Conservation (phyloP, 2,113 vertebrate genomes). For the Pelmatolapia mariae region DNA sequence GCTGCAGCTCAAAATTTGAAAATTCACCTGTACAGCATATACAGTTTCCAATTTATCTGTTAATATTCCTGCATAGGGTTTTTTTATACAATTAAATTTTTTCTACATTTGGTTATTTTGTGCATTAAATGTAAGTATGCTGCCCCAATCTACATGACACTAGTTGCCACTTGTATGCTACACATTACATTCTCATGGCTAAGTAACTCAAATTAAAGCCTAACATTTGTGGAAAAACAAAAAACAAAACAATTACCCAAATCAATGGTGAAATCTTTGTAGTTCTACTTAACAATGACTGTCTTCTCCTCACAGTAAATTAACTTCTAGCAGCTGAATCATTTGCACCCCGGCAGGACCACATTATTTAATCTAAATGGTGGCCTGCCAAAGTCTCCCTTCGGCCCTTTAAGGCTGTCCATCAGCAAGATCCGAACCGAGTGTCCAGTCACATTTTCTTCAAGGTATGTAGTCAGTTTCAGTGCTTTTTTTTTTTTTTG, state of each 20-base stretch:
- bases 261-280: slow-evolving; percentile 54
- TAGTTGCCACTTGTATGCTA: slow-evolving; percentile 66
- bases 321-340: slow-evolving; percentile 62
- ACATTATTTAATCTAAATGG: slow-evolving; percentile 38
- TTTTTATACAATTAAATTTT: slow-evolving; percentile 75
- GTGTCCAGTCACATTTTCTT: slow-evolving; percentile 63
- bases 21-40: slow-evolving; percentile 95
- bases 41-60: slow-evolving; percentile 85
- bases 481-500: slow-evolving; percentile 57
- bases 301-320: slow-evolving; percentile 60
- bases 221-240: slow-evolving; percentile 51
- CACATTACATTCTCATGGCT: slow-evolving; percentile 71
- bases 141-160: slow-evolving; percentile 74
- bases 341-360: slow-evolving; percentile 55
- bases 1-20: slow-evolving; percentile 86
- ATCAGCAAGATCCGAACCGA: slow-evolving; percentile 42
- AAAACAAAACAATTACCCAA: slow-evolving; percentile 39
- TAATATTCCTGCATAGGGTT: slow-evolving; percentile 95
- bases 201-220: slow-evolving; percentile 67
- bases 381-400: slow-evolving; percentile 52
- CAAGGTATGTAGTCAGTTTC: slow-evolving; percentile 65
- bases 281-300: slow-evolving; percentile 52
- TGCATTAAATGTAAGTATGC: slow-evolving; percentile 78
- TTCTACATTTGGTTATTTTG: slow-evolving; percentile 93
- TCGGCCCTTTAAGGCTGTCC: slow-evolving; percentile 55